A percentile compares a stretch with the other conserved stretches of the same genome.
phyloP scores from a whole-genome alignment of 1,140 invertebrate species.

The Bombus terrestris region DNA sequence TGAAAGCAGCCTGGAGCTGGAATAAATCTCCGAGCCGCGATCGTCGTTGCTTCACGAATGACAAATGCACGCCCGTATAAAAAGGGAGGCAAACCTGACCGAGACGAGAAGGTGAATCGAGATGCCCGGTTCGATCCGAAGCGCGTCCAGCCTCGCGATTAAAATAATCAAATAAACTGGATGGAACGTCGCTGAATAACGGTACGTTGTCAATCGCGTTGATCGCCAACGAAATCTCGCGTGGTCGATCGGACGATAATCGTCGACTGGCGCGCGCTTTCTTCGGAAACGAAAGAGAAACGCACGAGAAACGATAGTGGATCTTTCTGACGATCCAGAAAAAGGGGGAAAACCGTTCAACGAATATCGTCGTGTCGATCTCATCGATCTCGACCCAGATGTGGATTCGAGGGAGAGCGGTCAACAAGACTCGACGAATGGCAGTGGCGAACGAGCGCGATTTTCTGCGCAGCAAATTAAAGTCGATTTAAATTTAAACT shows the following conservation, averaged over 20 bases:
- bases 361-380: not conserved
- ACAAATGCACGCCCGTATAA: constrained; percentile 37
- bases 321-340: not conserved
- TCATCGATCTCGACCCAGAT: not conserved
- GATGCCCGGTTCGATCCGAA: not conserved
- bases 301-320: not conserved
- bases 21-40: constrained; percentile 34
- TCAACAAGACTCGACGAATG: not conserved
- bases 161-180: constrained; percentile 8
- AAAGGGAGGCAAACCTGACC: constrained; percentile 3
- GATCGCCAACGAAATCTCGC: constrained; percentile 7
- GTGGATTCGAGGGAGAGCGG: not conserved
- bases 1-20: constrained; percentile 10
- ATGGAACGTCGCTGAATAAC: constrained; percentile 2
- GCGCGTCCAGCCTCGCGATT: not conserved
- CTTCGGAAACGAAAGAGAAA: not conserved
- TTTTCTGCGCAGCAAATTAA: not conserved
- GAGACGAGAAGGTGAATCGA: not conserved
- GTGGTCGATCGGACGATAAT: not conserved
- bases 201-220: constrained; percentile 30
- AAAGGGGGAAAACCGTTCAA: not conserved
- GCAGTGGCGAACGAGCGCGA: not conserved
- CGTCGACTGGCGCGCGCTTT: not conserved
- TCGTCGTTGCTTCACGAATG: constrained; percentile 38
- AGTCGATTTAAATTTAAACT: constrained; percentile 52